Evolutionary conservation across 2,888 invertebrate genomes (phyloP), one percentile per base, ranked within the genome.

Genomic region (Coremacera marginata): DNA sequence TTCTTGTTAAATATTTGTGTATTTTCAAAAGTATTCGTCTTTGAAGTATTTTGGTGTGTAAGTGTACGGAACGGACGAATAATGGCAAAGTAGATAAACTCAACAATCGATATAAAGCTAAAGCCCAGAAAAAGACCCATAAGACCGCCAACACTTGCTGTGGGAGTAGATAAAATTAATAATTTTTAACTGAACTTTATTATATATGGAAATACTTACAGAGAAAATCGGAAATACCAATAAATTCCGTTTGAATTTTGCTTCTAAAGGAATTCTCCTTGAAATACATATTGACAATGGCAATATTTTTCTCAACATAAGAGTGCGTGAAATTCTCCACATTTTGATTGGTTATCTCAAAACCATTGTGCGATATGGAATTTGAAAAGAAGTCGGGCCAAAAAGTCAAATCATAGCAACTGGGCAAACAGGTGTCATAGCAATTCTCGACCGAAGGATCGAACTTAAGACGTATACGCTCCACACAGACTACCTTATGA

Each of bases 191-290:
- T 8, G 22, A 52, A 5, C 2, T n/a, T 49, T 65, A 65, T 22
- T 27, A 22, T 5, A 25, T 19, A 5, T 25, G 16, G 9, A 22
- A 82, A 55, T 55, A 79, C 65, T 84, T 82, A 95, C 95, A 95
- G 71, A 95, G 88, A 88, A 95, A 94, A 89, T 95, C 95, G 0
- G 95, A 94, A 70, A 95, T 92, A 62, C 95, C 95, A 85, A 94
- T 95, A 75, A 95, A 91, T 87, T 95, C 94, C 68, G 93, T 94
- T 89, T 95, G 95, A 1, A 93, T 92, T 82, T 91, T 92, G 82
- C 93, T 93, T 62, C 93, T 91, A 84, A 94, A 95, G 31, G 93
- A 92, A 68, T 92, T 92, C 60, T 93, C 93, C 82, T 92, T 92
- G 85, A 94, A 95, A 86, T 92, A 95, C 83, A 95, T 92, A 85